A percentile compares a stretch with the other conserved stretches of the same genome.
Evolutionary conservation across 1,140 invertebrate species (phyloP).

Genomic region (Lepidurus couesii): DNA sequence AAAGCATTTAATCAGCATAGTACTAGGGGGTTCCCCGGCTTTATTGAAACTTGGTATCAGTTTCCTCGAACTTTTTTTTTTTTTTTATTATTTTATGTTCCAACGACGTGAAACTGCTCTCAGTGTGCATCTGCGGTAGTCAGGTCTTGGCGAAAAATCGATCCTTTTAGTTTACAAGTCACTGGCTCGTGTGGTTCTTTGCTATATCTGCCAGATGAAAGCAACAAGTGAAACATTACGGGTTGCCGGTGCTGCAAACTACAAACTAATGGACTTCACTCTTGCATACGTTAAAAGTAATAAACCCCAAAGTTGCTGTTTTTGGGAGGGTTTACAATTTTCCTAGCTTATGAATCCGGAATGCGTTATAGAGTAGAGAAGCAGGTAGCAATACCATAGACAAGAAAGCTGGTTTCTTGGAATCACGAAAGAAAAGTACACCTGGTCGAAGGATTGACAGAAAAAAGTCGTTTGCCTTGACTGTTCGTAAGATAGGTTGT

Average conservation of each 20-base stretch:
- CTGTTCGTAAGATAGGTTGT: not conserved
- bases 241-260: not conserved
- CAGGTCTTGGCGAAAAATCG: not conserved
- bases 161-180: conserved; percentile 10
- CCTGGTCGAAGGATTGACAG: not conserved
- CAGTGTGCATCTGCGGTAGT: not conserved
- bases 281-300: not conserved
- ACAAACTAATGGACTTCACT: not conserved
- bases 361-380: too few relatives aligned
- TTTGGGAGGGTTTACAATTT: too few relatives aligned
- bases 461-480: conserved; percentile 1
- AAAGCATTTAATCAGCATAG: not conserved
- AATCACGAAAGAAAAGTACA: not conserved
- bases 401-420: not conserved
- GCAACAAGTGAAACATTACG: conserved; percentile 19
- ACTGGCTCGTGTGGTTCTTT: not conserved
- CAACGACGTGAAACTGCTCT: not conserved
- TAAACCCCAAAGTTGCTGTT: not conserved
- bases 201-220: not conserved
- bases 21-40: not conserved
- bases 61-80: not conserved
- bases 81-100: too few relatives aligned
- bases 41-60: not conserved
- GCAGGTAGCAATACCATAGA: not conserved
- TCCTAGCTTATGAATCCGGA: too few relatives aligned